A percentile compares a stretch with the other conserved stretches of the same genome.
Conservation (phyloP, 23 tunicate genomes). For the Styela plicata region DNA sequence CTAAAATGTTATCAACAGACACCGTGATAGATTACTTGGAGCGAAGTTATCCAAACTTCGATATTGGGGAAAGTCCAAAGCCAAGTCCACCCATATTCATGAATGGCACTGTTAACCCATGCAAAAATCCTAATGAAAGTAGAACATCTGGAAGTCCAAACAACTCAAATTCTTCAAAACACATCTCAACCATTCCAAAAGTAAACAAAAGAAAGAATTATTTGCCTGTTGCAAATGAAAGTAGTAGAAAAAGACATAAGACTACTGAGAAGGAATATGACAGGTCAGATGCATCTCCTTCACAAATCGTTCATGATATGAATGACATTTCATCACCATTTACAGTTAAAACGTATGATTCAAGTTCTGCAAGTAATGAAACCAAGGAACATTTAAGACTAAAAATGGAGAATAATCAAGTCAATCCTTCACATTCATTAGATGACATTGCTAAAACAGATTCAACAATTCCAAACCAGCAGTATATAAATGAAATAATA, state of each 20-base stretch:
- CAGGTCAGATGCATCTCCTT: too few relatives aligned
- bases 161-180: background rate
- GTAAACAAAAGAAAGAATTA: slow-evolving; percentile 15
- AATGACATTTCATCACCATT: too few relatives aligned
- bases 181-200: background rate
- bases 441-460: too few relatives aligned
- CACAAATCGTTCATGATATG: too few relatives aligned
- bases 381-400: too few relatives aligned
- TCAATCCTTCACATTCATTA: too few relatives aligned
- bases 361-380: too few relatives aligned
- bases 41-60: background rate
- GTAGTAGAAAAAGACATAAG: background rate
- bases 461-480: too few relatives aligned
- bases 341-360: too few relatives aligned
- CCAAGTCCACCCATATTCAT: background rate
- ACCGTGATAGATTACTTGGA: background rate
- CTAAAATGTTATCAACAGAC: background rate
- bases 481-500: too few relatives aligned
- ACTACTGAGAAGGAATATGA: too few relatives aligned
- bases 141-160: background rate
- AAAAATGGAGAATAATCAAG: too few relatives aligned
- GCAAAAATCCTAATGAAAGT: background rate
- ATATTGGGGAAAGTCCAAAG: background rate
- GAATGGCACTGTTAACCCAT: background rate
- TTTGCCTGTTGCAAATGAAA: background rate